phyloP scores from a whole-genome alignment of 2,113 vertebrate species.

The Zosterops hypoxanthus region DNA sequence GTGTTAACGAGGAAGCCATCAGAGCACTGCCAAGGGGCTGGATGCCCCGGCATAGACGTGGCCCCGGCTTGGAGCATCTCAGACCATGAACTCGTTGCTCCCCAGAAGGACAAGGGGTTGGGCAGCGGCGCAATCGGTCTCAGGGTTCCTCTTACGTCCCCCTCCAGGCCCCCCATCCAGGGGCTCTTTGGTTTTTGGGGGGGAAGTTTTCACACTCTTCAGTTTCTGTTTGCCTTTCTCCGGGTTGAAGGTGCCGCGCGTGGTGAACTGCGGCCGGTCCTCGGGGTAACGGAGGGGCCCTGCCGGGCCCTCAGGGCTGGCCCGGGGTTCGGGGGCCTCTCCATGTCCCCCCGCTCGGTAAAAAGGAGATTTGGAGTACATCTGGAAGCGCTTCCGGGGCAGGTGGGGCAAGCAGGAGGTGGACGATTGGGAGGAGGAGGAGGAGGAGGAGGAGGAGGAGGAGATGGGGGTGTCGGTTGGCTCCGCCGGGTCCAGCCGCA shows the following conservation, averaged over 20 bases:
- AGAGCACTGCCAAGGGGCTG: background rate
- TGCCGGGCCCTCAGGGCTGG: constrained; percentile 44
- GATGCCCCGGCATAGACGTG: rapidly evolving
- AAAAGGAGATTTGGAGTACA: constrained; percentile 87
- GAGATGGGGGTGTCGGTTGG: background rate
- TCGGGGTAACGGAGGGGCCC: constrained; percentile 38
- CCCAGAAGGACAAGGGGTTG: constrained; percentile 87
- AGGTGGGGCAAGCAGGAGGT: constrained; percentile 78
- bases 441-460: constrained; percentile 71
- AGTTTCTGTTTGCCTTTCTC: constrained; percentile 94
- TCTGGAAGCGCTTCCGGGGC: constrained; percentile 83
- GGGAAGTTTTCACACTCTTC: constrained; percentile 82
- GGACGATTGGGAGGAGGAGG: constrained; percentile 70
- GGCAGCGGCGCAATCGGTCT: constrained; percentile 76
- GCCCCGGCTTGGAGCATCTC: constrained; percentile 28
- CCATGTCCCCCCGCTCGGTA: constrained; percentile 52
- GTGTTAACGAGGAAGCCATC: background rate
- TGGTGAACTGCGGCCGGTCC: constrained; percentile 87
- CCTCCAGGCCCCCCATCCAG: constrained; percentile 66
- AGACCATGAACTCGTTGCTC: constrained; percentile 97
- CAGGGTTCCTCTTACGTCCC: constrained; percentile 72
- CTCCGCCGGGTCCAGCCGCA: constrained; percentile 79
- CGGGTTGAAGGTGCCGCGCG: constrained; percentile 90
- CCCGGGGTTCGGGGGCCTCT: constrained; percentile 45
- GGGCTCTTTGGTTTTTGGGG: constrained; percentile 83